Percentiles rank a stretch among this genome's conserved stretches.
These are phyloP conservation scores for Dynastes maya DNA, from an alignment of 2,888 invertebrate genomes.

Conservation along the genomic window DNA sequence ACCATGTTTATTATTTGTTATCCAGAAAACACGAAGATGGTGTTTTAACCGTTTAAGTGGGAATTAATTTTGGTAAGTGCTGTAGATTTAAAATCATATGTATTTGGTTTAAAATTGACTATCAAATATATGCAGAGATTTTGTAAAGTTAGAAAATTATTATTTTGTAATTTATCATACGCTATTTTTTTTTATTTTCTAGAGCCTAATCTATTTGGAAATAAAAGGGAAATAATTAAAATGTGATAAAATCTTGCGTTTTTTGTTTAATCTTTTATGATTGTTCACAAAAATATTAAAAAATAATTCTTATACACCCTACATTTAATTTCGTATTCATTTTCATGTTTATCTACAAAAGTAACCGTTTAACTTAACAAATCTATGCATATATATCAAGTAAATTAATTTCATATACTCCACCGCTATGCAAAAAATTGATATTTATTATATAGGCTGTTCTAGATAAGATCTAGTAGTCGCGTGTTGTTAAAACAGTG, in stretches of 20 bases:
- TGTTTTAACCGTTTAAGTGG: neutral
- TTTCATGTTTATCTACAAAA: constrained; percentile 28
- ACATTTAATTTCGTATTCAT: neutral
- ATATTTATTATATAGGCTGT: constrained; percentile 40
- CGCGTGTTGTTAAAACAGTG: constrained; percentile 30
- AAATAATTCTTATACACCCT: too few species aligned
- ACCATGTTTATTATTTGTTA: neutral
- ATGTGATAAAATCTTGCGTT: too few species aligned
- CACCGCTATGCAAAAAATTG: constrained; percentile 17
- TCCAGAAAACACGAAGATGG: neutral
- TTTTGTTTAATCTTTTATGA: neutral
- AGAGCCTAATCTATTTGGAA: too few species aligned
- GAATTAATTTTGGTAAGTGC: constrained; percentile 9
- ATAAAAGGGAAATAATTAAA: too few species aligned
- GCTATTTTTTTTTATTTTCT: too few species aligned
- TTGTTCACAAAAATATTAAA: neutral
- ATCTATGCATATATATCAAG: constrained; percentile 14
- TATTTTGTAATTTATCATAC: too few species aligned
- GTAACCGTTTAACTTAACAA: constrained; percentile 34
- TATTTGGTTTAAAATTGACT: neutral
- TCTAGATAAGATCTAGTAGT: constrained; percentile 29
- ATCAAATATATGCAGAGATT: too few species aligned
- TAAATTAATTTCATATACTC: constrained; percentile 34
- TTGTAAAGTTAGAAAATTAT: too few species aligned
- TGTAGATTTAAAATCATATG: neutral